phyloP scores from a whole-genome alignment of 2,797 vertebrate genomes.

The Danio tinwini region DNA sequence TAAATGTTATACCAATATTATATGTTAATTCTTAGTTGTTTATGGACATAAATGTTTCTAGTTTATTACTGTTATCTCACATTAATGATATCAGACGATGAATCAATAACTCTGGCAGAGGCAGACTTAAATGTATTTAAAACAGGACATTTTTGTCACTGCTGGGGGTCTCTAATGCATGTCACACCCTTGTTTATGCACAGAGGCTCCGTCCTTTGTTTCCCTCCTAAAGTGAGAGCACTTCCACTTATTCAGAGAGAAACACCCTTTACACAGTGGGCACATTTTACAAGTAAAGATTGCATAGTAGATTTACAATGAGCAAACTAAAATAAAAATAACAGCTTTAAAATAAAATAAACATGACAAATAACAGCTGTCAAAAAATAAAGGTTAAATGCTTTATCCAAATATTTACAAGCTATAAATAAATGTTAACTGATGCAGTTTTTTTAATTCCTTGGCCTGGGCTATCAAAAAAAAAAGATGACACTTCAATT shows the following conservation, averaged over 20 bases:
- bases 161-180: not conserved
- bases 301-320: not conserved
- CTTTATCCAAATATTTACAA: too few species aligned
- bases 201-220: not conserved
- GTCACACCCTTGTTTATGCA: not conserved
- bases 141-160: not conserved
- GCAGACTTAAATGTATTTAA: not conserved
- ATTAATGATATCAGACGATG: too few species aligned
- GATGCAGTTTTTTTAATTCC: not conserved
- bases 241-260: constrained; percentile 28
- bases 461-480: not conserved
- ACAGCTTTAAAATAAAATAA: too few species aligned
- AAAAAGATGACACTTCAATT: not conserved
- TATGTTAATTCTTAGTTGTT: too few species aligned
- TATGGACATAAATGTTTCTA: too few species aligned
- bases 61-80: too few species aligned
- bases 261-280: not conserved
- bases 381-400: not conserved
- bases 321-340: not conserved
- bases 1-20: too few species aligned
- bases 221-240: not conserved
- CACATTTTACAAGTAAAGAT: not conserved
- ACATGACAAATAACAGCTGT: not conserved
- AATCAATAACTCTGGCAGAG: too few species aligned
- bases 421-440: too few species aligned